Conservation (phyloP, 2,888 invertebrate species). For the Tipula vernalis region DNA sequence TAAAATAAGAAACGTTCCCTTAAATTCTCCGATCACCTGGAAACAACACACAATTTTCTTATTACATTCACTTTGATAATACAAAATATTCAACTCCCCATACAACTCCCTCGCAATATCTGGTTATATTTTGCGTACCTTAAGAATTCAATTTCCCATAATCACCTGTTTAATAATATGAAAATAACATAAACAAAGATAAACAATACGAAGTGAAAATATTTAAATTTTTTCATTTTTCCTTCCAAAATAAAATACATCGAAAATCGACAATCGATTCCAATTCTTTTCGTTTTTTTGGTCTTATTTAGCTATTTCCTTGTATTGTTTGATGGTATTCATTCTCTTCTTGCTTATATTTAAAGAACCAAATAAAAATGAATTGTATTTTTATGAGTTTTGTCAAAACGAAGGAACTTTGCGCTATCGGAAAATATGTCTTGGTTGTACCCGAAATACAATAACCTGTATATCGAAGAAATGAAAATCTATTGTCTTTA, state of each 20-base stretch:
- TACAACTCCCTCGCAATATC: too few species aligned
- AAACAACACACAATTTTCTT: too few species aligned
- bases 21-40: too few species aligned
- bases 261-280: background rate
- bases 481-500: background rate
- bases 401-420: background rate
- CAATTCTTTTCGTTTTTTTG: background rate
- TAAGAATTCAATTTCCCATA: background rate
- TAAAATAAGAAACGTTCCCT: too few species aligned
- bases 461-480: background rate
- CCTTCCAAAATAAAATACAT: background rate
- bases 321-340: background rate
- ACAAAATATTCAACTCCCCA: too few species aligned
- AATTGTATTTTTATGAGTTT: background rate
- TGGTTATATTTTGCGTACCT: background rate
- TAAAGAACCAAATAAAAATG: background rate
- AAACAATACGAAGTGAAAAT: background rate
- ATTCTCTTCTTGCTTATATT: background rate
- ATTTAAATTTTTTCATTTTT: background rate
- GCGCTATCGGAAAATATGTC: background rate
- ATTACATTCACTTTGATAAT: too few species aligned
- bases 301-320: background rate
- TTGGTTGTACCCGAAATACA: background rate
- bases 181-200: background rate
- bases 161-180: background rate